These are phyloP conservation scores for Fragum fragum DNA, from an alignment of 2,888 invertebrate genomes.

Conservation along the genomic window DNA sequence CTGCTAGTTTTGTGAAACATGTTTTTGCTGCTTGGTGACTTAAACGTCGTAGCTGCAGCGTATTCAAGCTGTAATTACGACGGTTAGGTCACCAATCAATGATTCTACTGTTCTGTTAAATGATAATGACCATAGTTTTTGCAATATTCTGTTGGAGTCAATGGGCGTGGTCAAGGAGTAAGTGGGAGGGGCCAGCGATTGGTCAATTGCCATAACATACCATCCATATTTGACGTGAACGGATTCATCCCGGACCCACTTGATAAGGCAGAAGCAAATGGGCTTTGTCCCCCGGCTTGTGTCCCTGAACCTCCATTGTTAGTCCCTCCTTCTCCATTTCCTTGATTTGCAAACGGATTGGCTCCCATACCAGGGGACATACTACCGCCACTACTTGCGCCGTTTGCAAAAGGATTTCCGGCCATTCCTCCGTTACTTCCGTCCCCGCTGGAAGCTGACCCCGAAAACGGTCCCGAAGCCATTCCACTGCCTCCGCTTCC, in stretches of 20 bases:
- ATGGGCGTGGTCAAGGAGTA: too few relatives aligned
- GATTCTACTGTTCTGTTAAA: too few relatives aligned
- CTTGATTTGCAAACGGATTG: constrained; percentile 27
- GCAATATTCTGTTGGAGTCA: too few relatives aligned
- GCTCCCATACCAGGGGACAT: constrained; percentile 23
- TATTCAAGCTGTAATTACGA: too few relatives aligned
- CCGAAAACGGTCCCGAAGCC: constrained; percentile 23
- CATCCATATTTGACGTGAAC: constrained; percentile 32
- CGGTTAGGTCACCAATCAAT: too few relatives aligned
- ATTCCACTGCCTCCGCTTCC: background rate
- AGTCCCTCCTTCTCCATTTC: background rate
- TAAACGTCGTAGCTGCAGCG: too few relatives aligned
- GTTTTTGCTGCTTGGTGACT: too few relatives aligned
- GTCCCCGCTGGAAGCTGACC: background rate
- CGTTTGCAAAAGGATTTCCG: constrained; percentile 14
- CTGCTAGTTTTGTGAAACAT: too few relatives aligned
- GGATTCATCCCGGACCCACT: constrained; percentile 26
- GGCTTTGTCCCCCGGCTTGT: constrained; percentile 7
- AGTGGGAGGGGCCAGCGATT: too few relatives aligned
- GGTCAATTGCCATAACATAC: too few relatives aligned
- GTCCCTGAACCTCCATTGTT: background rate
- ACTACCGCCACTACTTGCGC: constrained; percentile 7
- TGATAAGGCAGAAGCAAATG: constrained; percentile 14
- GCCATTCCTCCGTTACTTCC: background rate
- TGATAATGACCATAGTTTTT: too few relatives aligned